These are phyloP conservation scores for Kryptolebias marmoratus DNA, from an alignment of 2,113 vertebrate species.

Conservation along the genomic window DNA sequence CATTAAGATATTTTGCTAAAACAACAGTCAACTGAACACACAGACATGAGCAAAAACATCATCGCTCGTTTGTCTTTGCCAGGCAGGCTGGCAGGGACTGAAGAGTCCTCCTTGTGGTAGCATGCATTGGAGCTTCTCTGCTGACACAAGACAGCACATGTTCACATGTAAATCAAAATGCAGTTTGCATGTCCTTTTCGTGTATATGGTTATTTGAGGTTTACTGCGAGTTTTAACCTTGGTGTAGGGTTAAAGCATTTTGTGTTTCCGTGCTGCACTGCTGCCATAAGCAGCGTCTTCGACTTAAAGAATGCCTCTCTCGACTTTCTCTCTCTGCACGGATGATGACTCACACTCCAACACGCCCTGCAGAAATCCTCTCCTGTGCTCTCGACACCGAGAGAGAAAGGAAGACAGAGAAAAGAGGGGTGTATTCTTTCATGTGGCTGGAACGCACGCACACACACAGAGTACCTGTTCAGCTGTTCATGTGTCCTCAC, in stretches of 20 bases:
- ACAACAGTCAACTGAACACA: too few species aligned
- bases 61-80: background rate
- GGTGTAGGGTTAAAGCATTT: constrained; percentile 19
- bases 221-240: constrained; percentile 16
- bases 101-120: background rate
- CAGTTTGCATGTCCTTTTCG: constrained; percentile 3
- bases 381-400: constrained; percentile 60
- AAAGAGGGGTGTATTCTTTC: constrained; percentile 34
- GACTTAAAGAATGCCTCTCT: constrained; percentile 71
- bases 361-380: constrained; percentile 77
- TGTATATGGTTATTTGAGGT: constrained; percentile 28
- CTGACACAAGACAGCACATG: constrained; percentile 4
- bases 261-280: constrained; percentile 68
- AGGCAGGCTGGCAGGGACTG: background rate
- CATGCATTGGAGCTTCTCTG: constrained; percentile 9
- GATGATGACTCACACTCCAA: constrained; percentile 81
- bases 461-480: constrained; percentile 23
- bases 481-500: constrained; percentile 54
- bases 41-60: too few species aligned
- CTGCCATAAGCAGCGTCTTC: constrained; percentile 61
- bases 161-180: background rate
- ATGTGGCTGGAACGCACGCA: constrained; percentile 43
- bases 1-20: too few species aligned
- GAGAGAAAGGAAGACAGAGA: constrained; percentile 26
- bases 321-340: constrained; percentile 68